These are phyloP conservation scores for Chamaea fasciata DNA, from an alignment of 2,113 vertebrate species.

Conservation along the genomic window DNA sequence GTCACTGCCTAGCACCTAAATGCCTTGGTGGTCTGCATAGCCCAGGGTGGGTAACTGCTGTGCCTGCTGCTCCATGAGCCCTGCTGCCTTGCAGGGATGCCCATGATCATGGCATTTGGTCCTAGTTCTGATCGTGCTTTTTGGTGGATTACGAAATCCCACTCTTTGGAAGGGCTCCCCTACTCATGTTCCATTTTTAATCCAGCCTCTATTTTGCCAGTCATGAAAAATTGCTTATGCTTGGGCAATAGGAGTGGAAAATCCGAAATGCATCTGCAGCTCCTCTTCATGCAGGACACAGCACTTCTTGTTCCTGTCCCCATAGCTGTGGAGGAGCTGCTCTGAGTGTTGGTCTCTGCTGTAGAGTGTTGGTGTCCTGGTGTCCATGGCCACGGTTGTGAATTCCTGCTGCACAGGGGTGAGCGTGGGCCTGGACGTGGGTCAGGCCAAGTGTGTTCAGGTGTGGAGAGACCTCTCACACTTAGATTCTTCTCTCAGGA, in stretches of 20 bases:
- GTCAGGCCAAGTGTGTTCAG: neutral
- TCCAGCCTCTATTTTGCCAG: neutral
- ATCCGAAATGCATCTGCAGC: neutral
- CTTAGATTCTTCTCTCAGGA: neutral
- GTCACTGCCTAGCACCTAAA: neutral
- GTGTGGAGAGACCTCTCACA: fast-evolving
- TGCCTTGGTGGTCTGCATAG: neutral
- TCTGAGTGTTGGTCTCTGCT: neutral
- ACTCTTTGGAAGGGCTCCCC: neutral
- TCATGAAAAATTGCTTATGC: neutral
- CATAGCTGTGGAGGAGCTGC: fast-evolving
- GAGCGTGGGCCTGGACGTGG: fast-evolving
- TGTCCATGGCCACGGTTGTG: fast-evolving
- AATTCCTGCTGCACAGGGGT: neutral
- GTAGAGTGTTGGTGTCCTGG: fast-evolving
- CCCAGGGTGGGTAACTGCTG: neutral
- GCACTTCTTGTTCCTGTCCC: neutral
- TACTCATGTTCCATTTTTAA: neutral
- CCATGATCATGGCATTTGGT: neutral
- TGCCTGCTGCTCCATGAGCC: neutral
- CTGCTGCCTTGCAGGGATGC: neutral
- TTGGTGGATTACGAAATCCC: neutral
- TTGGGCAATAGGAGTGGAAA: neutral
- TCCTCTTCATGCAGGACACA: fast-evolving
- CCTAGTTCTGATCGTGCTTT: neutral